Evolutionary conservation across 2,113 vertebrate genomes (phyloP).

Genomic region (Tamias sibiricus): DNA sequence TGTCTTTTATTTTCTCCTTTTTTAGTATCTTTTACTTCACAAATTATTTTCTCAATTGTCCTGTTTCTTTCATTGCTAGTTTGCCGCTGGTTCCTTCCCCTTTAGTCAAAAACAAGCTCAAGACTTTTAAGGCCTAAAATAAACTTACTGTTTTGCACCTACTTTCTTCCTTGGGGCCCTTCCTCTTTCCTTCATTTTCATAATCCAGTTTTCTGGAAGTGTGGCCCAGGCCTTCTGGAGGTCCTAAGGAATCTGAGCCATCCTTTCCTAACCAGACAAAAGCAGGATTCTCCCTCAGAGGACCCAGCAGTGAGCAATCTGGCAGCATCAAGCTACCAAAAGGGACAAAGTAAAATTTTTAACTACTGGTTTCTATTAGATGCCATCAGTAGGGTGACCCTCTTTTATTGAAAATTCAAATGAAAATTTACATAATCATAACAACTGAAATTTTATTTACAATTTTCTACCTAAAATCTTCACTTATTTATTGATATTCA

Average conservation of each 20-base stretch:
- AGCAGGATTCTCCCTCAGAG: neutral
- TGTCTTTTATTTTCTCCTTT: neutral
- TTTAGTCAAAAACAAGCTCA: slow-evolving; percentile 6
- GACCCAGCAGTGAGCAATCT: neutral
- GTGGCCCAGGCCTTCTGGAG: neutral
- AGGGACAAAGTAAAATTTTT: neutral
- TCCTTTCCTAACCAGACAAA: neutral
- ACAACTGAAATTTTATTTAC: neutral
- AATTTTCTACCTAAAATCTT: slow-evolving; percentile 26
- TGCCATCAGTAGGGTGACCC: neutral
- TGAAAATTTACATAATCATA: neutral
- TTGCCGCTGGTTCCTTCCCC: neutral
- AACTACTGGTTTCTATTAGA: neutral
- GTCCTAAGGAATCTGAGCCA: neutral
- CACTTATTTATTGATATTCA: neutral
- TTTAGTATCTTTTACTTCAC: neutral
- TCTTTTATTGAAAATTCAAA: slow-evolving; percentile 23
- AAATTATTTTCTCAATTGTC: neutral
- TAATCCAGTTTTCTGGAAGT: neutral
- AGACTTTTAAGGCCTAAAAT: neutral
- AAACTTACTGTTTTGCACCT: neutral
- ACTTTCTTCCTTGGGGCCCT: neutral
- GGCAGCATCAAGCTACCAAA: neutral
- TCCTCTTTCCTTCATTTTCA: neutral
- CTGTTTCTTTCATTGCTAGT: neutral